A percentile compares a stretch with the other conserved stretches of the same genome.
Conservation (phyloP, 1,140 invertebrate species). For the Caenorhabditis elegans region DNA sequence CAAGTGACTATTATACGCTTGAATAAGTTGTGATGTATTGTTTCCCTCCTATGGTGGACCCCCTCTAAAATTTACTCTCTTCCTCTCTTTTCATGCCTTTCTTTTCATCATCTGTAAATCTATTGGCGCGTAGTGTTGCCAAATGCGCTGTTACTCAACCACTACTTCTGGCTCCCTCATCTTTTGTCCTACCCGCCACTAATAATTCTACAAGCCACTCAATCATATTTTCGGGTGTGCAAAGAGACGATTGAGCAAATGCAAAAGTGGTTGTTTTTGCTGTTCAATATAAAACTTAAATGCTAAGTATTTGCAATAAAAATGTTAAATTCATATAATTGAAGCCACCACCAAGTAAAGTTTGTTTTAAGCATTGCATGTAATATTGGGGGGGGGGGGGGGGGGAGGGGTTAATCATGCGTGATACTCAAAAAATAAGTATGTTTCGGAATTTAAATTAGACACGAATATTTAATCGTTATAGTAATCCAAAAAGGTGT, state of each 20-base stretch:
- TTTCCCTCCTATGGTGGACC: neutral
- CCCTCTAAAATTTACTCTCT: neutral
- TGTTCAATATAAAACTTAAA: neutral
- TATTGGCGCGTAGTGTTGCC: conserved; percentile 30
- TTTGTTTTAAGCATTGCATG: no score
- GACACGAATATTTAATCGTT: no score
- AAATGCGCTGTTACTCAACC: conserved; percentile 28
- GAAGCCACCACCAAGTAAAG: no score
- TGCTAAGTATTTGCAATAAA: no score
- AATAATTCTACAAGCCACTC: conserved; percentile 25
- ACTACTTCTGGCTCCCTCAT: conserved; percentile 9
- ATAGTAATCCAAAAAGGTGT: no score
- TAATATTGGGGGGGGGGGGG: no score
- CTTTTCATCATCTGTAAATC: conserved; percentile 13
- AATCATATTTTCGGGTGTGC: neutral
- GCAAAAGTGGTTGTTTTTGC: neutral
- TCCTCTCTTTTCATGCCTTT: neutral
- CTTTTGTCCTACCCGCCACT: conserved; percentile 2
- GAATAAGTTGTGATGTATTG: conserved; percentile 28
- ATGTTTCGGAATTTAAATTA: no score
- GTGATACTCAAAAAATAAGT: no score
- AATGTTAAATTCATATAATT: no score
- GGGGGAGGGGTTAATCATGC: no score
- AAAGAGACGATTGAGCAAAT: neutral
- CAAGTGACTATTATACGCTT: conserved; percentile 33